A percentile compares a stretch with the other conserved stretches of the same genome.
Conservation (phyloP, 1,140 invertebrate species). For the Zaprionus kolodkinae region DNA sequence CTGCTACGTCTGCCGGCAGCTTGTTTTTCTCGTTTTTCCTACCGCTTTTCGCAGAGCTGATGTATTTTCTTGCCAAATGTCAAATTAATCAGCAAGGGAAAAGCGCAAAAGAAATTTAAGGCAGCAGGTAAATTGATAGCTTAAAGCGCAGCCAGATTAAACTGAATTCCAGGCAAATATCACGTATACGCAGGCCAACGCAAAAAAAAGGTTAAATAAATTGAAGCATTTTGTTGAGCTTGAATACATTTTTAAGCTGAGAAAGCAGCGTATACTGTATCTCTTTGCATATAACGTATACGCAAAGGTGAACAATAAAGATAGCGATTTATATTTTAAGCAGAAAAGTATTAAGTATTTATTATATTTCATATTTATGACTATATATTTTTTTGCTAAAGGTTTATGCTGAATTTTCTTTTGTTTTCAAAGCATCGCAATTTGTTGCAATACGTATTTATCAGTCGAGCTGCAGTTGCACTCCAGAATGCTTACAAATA, state of each 20-base stretch:
- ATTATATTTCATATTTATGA: neutral
- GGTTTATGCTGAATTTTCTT: neutral
- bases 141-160: neutral
- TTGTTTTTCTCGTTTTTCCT: neutral
- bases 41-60: neutral
- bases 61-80: conserved; percentile 5
- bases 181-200: neutral
- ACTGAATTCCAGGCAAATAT: neutral
- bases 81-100: conserved; percentile 10
- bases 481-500: neutral
- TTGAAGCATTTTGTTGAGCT: neutral
- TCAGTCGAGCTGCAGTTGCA: neutral
- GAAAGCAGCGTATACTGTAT: neutral
- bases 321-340: neutral
- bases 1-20: neutral
- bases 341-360: neutral
- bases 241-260: neutral
- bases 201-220: neutral
- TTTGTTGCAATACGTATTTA: conserved; percentile 1
- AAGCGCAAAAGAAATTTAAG: conserved; percentile 2
- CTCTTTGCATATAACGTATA: neutral
- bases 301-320: neutral
- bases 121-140: conserved; percentile 3
- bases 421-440: conserved; percentile 16
- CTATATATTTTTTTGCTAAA: neutral